Evolutionary conservation across 2,888 invertebrate genomes (phyloP).

Genomic region (Aphelenchoides bicaudatus): DNA sequence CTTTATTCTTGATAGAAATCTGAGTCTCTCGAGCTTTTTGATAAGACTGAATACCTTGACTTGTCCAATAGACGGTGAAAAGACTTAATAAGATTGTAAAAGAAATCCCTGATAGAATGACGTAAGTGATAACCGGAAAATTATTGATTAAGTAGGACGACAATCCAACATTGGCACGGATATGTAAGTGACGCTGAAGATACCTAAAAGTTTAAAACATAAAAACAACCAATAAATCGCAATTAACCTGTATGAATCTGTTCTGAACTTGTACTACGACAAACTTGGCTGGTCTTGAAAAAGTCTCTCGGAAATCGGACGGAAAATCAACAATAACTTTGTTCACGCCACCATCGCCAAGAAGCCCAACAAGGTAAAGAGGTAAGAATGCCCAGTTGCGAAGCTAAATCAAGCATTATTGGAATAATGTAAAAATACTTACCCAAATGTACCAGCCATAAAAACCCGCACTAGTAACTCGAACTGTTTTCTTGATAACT

Average conservation of each 20-base stretch:
- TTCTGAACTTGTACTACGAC: slow-evolving; percentile 50
- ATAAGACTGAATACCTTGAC: slow-evolving; percentile 13
- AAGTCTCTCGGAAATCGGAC: slow-evolving; percentile 33
- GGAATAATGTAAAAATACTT: neutral
- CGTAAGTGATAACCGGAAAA: slow-evolving; percentile 43
- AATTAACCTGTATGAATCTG: slow-evolving; percentile 48
- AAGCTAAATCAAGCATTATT: slow-evolving; percentile 20
- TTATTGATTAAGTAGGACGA: slow-evolving; percentile 45
- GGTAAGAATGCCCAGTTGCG: slow-evolving; percentile 44
- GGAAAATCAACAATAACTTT: slow-evolving; percentile 27
- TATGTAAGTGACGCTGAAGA: slow-evolving; percentile 21
- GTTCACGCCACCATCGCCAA: slow-evolving; percentile 29
- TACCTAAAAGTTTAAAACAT: slow-evolving; percentile 14
- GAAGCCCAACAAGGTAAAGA: slow-evolving; percentile 49
- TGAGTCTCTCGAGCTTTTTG: slow-evolving; percentile 3
- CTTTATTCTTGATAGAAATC: too few species aligned
- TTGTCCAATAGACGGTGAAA: slow-evolving; percentile 26
- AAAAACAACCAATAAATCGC: neutral
- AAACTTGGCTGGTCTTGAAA: slow-evolving; percentile 27
- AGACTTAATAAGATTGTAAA: slow-evolving; percentile 22
- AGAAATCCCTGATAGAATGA: slow-evolving; percentile 28
- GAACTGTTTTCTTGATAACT: neutral
- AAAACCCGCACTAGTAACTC: neutral
- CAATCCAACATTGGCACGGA: slow-evolving; percentile 45
- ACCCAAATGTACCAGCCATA: slow-evolving; percentile 15